Evolutionary conservation across 2,113 vertebrate species (phyloP).

Genomic region (Fulica atra): DNA sequence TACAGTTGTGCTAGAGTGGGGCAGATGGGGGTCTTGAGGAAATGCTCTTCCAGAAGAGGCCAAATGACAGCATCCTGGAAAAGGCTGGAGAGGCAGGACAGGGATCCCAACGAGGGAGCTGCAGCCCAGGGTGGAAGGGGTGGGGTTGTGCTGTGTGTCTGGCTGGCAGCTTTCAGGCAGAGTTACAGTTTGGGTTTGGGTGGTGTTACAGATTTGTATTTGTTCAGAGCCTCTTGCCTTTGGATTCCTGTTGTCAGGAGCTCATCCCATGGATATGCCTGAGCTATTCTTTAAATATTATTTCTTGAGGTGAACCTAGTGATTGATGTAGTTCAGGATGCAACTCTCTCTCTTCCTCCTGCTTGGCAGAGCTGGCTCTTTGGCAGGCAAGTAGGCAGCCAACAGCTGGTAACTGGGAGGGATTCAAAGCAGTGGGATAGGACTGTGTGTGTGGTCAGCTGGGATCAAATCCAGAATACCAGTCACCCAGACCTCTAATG

Average conservation of each 20-base stretch:
- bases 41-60: background rate
- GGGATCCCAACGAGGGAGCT: background rate
- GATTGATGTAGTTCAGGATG: background rate
- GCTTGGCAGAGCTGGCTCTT: background rate
- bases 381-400: background rate
- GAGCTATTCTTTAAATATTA: background rate
- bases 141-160: background rate
- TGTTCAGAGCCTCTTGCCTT: background rate
- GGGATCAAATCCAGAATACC: background rate
- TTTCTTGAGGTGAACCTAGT: background rate
- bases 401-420: background rate
- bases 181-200: conserved; percentile 38
- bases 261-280: background rate
- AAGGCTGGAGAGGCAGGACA: background rate
- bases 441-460: background rate
- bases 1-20: background rate
- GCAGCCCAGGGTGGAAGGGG: background rate
- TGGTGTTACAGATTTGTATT: background rate
- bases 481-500: background rate
- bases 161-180: conserved; percentile 2
- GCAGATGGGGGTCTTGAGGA: background rate
- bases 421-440: background rate
- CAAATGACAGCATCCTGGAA: background rate
- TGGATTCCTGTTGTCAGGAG: background rate
- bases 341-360: background rate